These are phyloP conservation scores for human (Homo sapiens) DNA, from an alignment of 2,113 vertebrate genomes.

Conservation along the genomic window GRCh38 chr18:33076001-33076500, in stretches of 20 bases:
- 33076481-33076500: neutral
- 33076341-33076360: neutral
- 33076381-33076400: neutral
- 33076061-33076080: neutral
- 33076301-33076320: neutral
- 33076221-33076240: fast-evolving
- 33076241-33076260: neutral
- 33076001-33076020: neutral
- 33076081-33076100: neutral
- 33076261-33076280: neutral
- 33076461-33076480: neutral
- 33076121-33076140: neutral
- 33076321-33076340: neutral
- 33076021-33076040: neutral
- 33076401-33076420: neutral
- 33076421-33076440: neutral
- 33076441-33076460: neutral
- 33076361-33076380: neutral
- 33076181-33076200: neutral
- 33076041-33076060: neutral
- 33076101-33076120: neutral
- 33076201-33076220: fast-evolving
- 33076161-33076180: neutral
- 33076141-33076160: neutral
- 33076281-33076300: neutral